Evolutionary conservation across 2,797 vertebrate species (phyloP).

Genomic region (Xiphophorus birchmanni): DNA sequence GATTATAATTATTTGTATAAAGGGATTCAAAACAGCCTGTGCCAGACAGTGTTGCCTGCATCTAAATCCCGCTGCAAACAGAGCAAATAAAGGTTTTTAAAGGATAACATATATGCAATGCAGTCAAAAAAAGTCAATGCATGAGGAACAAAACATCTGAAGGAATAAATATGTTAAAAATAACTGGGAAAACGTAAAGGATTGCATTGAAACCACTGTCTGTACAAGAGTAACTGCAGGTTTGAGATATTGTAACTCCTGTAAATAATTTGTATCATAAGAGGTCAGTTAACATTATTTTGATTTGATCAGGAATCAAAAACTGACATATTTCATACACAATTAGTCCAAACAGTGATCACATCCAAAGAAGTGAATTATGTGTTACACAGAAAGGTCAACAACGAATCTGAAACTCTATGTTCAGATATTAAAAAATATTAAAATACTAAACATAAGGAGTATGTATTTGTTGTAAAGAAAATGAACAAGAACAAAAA

Average conservation of each 20-base stretch:
- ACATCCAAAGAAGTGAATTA: not conserved
- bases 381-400: not conserved
- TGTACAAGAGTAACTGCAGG: not conserved
- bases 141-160: not conserved
- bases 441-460: not conserved
- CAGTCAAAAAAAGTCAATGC: not conserved
- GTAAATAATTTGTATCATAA: not conserved
- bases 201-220: not conserved
- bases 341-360: not conserved
- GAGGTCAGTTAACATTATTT: not conserved
- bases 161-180: not conserved
- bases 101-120: not conserved
- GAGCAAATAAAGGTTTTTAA: not conserved
- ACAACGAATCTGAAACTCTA: not conserved
- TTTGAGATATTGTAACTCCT: not conserved
- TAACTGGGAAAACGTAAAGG: not conserved
- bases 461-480: not conserved
- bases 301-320: not conserved
- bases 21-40: not conserved
- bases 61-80: not conserved
- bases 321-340: not conserved
- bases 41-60: not conserved
- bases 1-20: not conserved
- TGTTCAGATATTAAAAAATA: not conserved
- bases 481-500: not conserved